These are phyloP conservation scores for Leptobrachium ailaonicum DNA, from an alignment of 2,113 vertebrate species.

Conservation along the genomic window DNA sequence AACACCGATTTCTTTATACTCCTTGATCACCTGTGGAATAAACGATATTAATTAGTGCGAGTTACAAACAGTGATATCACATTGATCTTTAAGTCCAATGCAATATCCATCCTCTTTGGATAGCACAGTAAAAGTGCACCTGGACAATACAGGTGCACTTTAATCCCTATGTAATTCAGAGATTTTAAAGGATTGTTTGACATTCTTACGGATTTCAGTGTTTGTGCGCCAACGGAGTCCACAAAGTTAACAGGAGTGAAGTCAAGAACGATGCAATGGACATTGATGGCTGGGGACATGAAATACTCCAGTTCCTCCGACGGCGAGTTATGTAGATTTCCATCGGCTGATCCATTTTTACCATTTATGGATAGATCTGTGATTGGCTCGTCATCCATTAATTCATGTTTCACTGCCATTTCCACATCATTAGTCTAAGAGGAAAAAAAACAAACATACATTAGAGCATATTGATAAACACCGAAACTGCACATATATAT, in stretches of 20 bases:
- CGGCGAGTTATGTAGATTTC: slow-evolving; percentile 50
- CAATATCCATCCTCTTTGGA: too few relatives aligned
- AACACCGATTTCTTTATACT: slow-evolving; percentile 80
- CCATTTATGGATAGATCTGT: slow-evolving; percentile 64
- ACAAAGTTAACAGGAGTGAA: slow-evolving; percentile 86
- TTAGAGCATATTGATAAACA: too few relatives aligned
- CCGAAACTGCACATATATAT: too few relatives aligned
- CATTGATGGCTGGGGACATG: slow-evolving; percentile 61
- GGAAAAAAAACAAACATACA: background rate
- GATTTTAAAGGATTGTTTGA: too few relatives aligned
- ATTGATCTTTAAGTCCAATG: too few relatives aligned
- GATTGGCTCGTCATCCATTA: slow-evolving; percentile 61
- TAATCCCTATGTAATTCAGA: too few relatives aligned
- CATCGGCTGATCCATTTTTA: slow-evolving; percentile 57
- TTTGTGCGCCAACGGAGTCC: slow-evolving; percentile 92
- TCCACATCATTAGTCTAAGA: slow-evolving; percentile 66
- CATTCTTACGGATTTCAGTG: slow-evolving; percentile 80
- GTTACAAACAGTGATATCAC: too few relatives aligned
- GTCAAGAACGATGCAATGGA: slow-evolving; percentile 87
- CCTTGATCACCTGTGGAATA: slow-evolving; percentile 83
- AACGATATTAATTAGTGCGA: background rate
- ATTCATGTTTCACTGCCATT: slow-evolving; percentile 71
- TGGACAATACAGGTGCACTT: too few relatives aligned
- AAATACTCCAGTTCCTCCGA: slow-evolving; percentile 71
- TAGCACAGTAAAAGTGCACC: too few relatives aligned